A percentile compares a stretch with the other conserved stretches of the same genome.
phyloP scores from a whole-genome alignment of 2,888 invertebrate genomes.

The Epsilonema sp. region DNA sequence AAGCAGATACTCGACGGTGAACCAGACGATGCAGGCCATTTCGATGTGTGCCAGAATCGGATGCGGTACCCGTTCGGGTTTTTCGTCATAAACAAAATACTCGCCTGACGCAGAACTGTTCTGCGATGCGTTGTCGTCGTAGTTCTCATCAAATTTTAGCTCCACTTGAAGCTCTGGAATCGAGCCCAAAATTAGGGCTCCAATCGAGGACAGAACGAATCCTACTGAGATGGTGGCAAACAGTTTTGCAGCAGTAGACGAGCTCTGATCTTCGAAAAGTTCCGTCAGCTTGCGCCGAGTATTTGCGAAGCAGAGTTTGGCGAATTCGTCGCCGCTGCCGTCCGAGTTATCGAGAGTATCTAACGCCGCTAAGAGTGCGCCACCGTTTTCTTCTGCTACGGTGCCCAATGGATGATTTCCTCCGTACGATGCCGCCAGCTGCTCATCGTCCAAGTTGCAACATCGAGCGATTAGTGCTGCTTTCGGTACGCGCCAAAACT shows the following conservation, averaged over 20 bases:
- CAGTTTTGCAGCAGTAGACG: neutral
- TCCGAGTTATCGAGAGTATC: neutral
- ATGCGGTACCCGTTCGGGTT: neutral
- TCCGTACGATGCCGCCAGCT: no score
- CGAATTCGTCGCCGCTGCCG: neutral
- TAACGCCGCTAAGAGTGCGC: neutral
- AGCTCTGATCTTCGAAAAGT: neutral
- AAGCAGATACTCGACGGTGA: slow-evolving; percentile 5
- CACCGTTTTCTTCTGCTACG: no score
- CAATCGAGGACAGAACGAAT: slow-evolving; percentile 3
- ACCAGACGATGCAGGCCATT: slow-evolving; percentile 5
- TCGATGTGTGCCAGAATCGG: neutral
- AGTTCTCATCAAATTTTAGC: no score
- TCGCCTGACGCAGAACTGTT: no score
- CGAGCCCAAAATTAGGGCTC: slow-evolving; percentile 5
- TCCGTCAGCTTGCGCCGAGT: neutral
- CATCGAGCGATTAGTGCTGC: slow-evolving; percentile 9
- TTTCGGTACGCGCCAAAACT: slow-evolving; percentile 26
- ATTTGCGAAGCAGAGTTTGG: neutral
- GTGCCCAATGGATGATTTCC: no score
- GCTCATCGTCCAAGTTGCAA: slow-evolving; percentile 12
- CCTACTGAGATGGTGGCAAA: neutral
- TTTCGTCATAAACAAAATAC: neutral
- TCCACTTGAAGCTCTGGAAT: slow-evolving; percentile 4
- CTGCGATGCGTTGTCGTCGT: no score